Conservation (phyloP, 2,113 vertebrate species). For the Oreochromis spilurus region DNA sequence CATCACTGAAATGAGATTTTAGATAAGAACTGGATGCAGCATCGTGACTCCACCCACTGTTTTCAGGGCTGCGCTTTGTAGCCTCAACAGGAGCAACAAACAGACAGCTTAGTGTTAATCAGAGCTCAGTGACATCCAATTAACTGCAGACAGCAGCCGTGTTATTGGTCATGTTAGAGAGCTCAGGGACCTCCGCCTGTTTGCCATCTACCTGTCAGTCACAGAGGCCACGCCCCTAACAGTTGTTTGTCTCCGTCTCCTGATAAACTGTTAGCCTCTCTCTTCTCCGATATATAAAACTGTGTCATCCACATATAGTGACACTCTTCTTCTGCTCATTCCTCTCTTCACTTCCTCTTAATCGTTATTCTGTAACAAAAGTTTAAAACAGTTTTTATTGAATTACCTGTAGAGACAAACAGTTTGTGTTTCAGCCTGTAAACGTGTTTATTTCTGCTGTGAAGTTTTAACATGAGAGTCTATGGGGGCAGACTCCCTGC, state of each 20-base stretch:
- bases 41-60: neutral
- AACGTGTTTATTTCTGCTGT: neutral
- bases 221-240: neutral
- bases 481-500: accelerated
- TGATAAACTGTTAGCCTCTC: neutral
- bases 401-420: neutral
- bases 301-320: neutral
- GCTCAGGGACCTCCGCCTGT: neutral
- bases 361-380: accelerated
- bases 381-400: neutral
- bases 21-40: neutral
- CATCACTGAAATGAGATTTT: neutral
- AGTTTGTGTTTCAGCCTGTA: neutral
- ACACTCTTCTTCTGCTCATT: neutral
- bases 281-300: neutral
- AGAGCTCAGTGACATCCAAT: neutral
- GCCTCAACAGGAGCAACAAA: neutral
- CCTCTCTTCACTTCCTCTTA: neutral
- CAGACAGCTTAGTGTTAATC: neutral
- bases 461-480: neutral
- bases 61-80: neutral
- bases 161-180: neutral
- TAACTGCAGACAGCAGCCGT: neutral
- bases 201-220: neutral
- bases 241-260: neutral